These are phyloP conservation scores for Chloromyia formosa DNA, from an alignment of 2,888 invertebrate species.

Conservation along the genomic window DNA sequence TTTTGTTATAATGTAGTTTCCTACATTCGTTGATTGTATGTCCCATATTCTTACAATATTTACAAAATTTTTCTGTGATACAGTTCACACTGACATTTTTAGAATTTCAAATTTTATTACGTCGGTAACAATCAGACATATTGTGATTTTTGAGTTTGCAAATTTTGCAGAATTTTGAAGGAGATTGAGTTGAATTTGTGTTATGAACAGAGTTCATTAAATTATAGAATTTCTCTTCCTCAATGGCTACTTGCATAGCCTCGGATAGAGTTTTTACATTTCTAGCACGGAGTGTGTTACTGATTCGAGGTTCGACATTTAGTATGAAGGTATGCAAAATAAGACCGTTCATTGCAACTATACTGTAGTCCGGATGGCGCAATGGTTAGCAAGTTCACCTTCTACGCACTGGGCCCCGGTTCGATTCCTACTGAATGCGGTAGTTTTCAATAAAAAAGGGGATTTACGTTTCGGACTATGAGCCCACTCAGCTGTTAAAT, in stretches of 20 bases:
- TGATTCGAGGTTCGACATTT: conserved; percentile 35
- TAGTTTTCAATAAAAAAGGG: too few relatives aligned
- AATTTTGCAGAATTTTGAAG: conserved; percentile 10
- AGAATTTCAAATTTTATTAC: not conserved
- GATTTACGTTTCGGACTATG: too few relatives aligned
- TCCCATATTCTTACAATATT: conserved; percentile 12
- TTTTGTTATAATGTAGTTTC: not conserved
- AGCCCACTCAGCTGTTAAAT: too few relatives aligned
- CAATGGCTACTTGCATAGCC: conserved; percentile 38
- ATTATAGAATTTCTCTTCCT: conserved; percentile 41
- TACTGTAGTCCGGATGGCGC: too few relatives aligned
- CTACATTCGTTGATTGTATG: conserved; percentile 2
- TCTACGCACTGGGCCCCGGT: too few relatives aligned
- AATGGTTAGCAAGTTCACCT: too few relatives aligned
- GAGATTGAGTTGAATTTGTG: too few relatives aligned
- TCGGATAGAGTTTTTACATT: conserved; percentile 32
- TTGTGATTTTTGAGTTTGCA: conserved; percentile 20
- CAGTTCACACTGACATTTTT: not conserved
- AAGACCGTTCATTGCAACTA: too few relatives aligned
- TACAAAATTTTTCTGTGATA: not conserved
- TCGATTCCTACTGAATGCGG: too few relatives aligned
- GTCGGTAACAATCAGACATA: not conserved
- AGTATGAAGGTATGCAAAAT: conserved; percentile 40
- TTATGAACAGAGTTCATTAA: conserved; percentile 16
- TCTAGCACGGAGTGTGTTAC: conserved; percentile 39